Conservation (phyloP, 2,797 vertebrate genomes). For the Enteromius viviparus region DNA sequence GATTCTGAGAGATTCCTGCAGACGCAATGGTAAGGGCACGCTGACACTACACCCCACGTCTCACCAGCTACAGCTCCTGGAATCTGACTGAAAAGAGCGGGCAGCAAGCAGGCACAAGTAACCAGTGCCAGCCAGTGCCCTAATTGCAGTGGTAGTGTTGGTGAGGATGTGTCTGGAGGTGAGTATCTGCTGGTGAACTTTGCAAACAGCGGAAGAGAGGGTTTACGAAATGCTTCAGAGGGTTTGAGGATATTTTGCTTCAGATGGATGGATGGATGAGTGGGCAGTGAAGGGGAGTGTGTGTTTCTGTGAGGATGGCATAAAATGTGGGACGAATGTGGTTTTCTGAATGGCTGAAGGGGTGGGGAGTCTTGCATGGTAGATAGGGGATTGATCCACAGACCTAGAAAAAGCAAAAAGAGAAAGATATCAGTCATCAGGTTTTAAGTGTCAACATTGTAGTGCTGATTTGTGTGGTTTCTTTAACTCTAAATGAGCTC, state of each 20-base stretch:
- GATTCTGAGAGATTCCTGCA: conserved; percentile 93
- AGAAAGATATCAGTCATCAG: conserved; percentile 40
- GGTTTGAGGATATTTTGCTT: conserved; percentile 40
- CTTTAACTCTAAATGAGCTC: conserved; percentile 16
- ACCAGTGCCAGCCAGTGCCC: conserved; percentile 79
- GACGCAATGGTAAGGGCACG: conserved; percentile 90
- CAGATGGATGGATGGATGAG: conserved; percentile 47
- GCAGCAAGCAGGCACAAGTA: conserved; percentile 73
- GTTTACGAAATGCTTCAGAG: conserved; percentile 34
- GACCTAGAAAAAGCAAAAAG: conserved; percentile 55
- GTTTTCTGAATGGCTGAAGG: conserved; percentile 57
- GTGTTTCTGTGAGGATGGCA: conserved; percentile 50
- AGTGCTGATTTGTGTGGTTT: conserved; percentile 9
- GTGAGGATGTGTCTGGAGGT: conserved; percentile 59
- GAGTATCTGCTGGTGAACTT: conserved; percentile 70
- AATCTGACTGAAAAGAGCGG: conserved; percentile 71
- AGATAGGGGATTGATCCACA: conserved; percentile 60
- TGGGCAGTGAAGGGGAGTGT: conserved; percentile 33
- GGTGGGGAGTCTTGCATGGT: conserved; percentile 64
- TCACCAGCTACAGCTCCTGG: conserved; percentile 75
- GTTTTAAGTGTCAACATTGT: conserved; percentile 2
- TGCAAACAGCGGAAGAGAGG: conserved; percentile 45
- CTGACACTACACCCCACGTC: conserved; percentile 82
- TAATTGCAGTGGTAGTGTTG: conserved; percentile 64
- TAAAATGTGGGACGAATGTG: conserved; percentile 55